These are phyloP conservation scores for Oligia latruncula DNA, from an alignment of 2,888 invertebrate species.

Conservation along the genomic window DNA sequence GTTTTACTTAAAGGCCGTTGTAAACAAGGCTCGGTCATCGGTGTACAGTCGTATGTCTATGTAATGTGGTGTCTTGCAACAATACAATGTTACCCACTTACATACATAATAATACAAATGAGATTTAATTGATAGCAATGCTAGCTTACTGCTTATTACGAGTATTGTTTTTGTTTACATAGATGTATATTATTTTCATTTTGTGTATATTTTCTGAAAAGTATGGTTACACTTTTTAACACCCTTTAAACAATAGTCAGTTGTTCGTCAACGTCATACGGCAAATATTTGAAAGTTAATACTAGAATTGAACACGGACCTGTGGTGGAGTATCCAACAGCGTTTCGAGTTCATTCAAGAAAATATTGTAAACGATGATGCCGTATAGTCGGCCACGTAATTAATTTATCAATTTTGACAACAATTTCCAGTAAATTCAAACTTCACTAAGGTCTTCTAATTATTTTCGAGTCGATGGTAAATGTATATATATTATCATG, in stretches of 20 bases:
- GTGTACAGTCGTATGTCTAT: constrained; percentile 29
- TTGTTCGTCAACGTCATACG: neutral
- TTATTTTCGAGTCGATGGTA: neutral
- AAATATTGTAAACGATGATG: neutral
- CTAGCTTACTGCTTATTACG: constrained; percentile 36
- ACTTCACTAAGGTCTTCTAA: neutral
- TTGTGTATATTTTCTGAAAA: neutral
- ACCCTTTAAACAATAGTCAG: constrained; percentile 8
- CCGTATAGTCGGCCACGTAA: neutral
- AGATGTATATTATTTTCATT: neutral
- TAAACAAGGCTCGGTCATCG: constrained; percentile 66
- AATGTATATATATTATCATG: neutral
- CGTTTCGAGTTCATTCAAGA: neutral
- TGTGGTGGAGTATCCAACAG: neutral
- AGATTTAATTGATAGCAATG: constrained; percentile 49
- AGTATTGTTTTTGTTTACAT: constrained; percentile 31
- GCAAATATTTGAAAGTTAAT: constrained; percentile 4
- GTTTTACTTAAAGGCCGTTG: constrained; percentile 73
- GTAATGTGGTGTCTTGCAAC: constrained; percentile 43
- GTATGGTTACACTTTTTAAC: constrained; percentile 2
- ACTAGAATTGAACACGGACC: neutral
- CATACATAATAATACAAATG: constrained; percentile 54
- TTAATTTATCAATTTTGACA: neutral
- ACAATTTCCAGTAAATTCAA: neutral
- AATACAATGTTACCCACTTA: constrained; percentile 53